Percentiles rank a stretch among this genome's conserved stretches.
phyloP scores from a whole-genome alignment of 2,888 invertebrate genomes.

The Lepas anatifera region DNA sequence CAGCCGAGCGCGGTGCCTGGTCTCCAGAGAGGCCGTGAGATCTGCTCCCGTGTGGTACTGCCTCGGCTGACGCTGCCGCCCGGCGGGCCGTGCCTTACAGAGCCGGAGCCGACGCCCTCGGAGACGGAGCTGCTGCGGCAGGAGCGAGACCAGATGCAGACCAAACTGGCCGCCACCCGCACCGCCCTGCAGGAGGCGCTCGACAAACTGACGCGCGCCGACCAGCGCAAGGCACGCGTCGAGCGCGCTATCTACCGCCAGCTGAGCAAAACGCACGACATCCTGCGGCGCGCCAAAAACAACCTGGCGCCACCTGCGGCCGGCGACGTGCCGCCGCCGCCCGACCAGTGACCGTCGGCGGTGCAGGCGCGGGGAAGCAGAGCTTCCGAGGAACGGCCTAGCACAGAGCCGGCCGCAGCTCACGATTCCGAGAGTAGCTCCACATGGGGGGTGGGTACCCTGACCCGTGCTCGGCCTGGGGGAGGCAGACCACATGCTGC shows the following conservation, averaged over 20 bases:
- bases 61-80: too few species aligned
- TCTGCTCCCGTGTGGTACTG: too few species aligned
- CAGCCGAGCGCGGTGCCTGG: too few species aligned
- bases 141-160: slow-evolving; percentile 20
- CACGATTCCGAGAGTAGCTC: too few species aligned
- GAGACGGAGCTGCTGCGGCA: slow-evolving; percentile 20
- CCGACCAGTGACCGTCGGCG: neutral
- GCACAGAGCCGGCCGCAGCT: too few species aligned
- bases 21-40: too few species aligned
- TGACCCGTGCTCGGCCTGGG: too few species aligned
- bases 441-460: too few species aligned
- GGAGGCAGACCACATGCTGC: too few species aligned
- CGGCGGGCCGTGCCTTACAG: too few species aligned
- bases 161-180: slow-evolving; percentile 22
- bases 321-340: neutral
- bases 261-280: slow-evolving; percentile 64
- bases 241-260: slow-evolving; percentile 71
- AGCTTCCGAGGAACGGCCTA: too few species aligned
- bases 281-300: slow-evolving; percentile 58
- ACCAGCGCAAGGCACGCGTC: slow-evolving; percentile 65
- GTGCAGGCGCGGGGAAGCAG: too few species aligned
- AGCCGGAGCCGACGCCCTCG: slow-evolving; percentile 19
- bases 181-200: slow-evolving; percentile 60
- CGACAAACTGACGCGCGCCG: slow-evolving; percentile 58
- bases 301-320: slow-evolving; percentile 40